Evolutionary conservation across 2,797 vertebrate genomes (phyloP).

Genomic region (Miichthys miiuy): DNA sequence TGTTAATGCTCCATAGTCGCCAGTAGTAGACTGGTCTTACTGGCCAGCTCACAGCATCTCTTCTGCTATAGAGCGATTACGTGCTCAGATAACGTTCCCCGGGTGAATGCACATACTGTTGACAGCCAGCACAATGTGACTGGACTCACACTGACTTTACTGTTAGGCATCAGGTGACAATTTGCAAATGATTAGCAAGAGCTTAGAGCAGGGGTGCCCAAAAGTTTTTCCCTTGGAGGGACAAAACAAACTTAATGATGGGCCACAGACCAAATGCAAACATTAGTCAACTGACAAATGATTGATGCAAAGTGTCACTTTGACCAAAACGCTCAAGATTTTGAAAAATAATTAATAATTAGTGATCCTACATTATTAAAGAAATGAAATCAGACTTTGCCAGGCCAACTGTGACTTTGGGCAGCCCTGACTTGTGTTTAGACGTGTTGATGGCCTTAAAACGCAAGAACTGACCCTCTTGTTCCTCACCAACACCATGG

Average conservation of each 20-base stretch:
- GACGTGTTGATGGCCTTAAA: neutral
- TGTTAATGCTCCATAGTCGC: neutral
- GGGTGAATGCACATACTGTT: conserved; percentile 12
- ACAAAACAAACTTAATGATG: too few species aligned
- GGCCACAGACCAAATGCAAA: too few species aligned
- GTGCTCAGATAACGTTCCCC: neutral
- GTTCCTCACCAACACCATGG: conserved; percentile 6
- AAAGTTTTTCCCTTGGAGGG: too few species aligned
- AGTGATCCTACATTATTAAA: too few species aligned
- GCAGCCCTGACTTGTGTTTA: too few species aligned
- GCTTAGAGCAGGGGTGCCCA: neutral
- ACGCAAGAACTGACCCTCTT: conserved; percentile 1
- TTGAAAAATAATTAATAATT: too few species aligned
- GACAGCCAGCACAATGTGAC: conserved; percentile 36
- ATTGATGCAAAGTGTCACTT: too few species aligned
- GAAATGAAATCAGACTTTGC: too few species aligned
- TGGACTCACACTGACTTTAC: conserved; percentile 1
- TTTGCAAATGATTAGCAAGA: conserved; percentile 43
- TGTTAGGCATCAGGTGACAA: conserved; percentile 32
- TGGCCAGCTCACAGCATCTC: neutral
- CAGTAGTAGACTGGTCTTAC: neutral
- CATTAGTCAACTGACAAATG: too few species aligned
- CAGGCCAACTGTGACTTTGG: too few species aligned
- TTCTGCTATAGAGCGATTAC: neutral
- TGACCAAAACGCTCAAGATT: too few species aligned